A percentile compares a stretch with the other conserved stretches of the same genome.
These are phyloP conservation scores for Nymphalis polychloros DNA, from an alignment of 2,888 invertebrate genomes.

Conservation along the genomic window DNA sequence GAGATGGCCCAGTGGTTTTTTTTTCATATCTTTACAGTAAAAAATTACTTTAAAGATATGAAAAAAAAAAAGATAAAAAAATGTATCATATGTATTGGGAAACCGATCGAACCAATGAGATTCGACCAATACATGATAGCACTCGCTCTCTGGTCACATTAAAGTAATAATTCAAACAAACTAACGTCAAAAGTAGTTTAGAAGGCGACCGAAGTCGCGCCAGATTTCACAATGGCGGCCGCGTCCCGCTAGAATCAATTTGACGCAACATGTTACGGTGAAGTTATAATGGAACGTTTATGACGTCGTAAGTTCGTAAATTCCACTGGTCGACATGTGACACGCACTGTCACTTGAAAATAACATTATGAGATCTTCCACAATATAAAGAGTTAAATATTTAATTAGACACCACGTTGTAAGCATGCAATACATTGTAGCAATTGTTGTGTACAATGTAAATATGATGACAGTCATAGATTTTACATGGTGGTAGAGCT, in stretches of 20 bases:
- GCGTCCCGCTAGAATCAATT: slow-evolving; percentile 24
- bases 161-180: background rate
- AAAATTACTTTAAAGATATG: no score
- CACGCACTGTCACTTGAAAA: background rate
- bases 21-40: no score
- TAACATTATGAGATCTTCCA: background rate
- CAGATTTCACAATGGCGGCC: slow-evolving; percentile 16
- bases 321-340: slow-evolving; percentile 1
- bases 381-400: background rate
- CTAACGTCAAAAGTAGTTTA: slow-evolving; percentile 6
- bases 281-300: slow-evolving; percentile 30
- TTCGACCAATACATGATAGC: no score
- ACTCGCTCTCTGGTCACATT: no score
- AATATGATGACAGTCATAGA: no score
- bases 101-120: background rate
- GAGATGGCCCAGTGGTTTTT: no score
- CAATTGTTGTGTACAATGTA: no score
- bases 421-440: no score
- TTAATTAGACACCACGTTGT: background rate
- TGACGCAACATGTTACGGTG: slow-evolving; percentile 25
- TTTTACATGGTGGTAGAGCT: no score
- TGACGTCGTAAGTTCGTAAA: slow-evolving; percentile 23
- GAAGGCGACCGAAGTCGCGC: background rate
- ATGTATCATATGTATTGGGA: no score
- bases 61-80: no score